Evolutionary conservation across 2,888 invertebrate genomes (phyloP).

Genomic region (Drosophila atripex): DNA sequence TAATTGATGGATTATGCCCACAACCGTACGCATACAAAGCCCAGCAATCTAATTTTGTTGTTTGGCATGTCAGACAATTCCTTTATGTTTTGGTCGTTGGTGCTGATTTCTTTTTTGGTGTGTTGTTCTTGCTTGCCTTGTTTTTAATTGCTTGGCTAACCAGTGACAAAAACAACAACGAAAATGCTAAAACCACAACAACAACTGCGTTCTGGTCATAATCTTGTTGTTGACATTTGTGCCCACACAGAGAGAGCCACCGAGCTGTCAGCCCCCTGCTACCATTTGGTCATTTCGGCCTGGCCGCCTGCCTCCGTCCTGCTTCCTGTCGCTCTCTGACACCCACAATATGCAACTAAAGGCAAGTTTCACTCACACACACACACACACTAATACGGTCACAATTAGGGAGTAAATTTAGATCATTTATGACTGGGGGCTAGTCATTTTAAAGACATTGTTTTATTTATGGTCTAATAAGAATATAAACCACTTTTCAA

Average conservation of each 20-base stretch:
- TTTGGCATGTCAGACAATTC: conserved; percentile 29
- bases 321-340: conserved; percentile 5
- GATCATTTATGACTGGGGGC: background rate
- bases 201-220: conserved; percentile 54
- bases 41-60: conserved; percentile 34
- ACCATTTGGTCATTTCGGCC: background rate
- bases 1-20: conserved; percentile 68
- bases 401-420: conserved; percentile 6
- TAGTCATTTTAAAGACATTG: background rate
- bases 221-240: conserved; percentile 69
- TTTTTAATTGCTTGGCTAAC: conserved; percentile 63
- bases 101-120: conserved; percentile 20
- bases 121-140: conserved; percentile 10
- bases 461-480: background rate
- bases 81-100: conserved; percentile 32
- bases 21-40: conserved; percentile 12
- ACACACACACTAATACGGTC: conserved; percentile 11
- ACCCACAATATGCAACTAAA: conserved; percentile 53
- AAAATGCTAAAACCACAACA: conserved; percentile 10
- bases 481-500: background rate
- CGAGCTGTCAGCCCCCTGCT: conserved; percentile 50
- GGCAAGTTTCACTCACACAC: conserved; percentile 5
- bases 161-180: conserved; percentile 32
- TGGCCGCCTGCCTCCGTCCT: background rate
- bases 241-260: conserved; percentile 54